phyloP scores from a whole-genome alignment of 1,140 invertebrate species.

The Carposina sasakii region DNA sequence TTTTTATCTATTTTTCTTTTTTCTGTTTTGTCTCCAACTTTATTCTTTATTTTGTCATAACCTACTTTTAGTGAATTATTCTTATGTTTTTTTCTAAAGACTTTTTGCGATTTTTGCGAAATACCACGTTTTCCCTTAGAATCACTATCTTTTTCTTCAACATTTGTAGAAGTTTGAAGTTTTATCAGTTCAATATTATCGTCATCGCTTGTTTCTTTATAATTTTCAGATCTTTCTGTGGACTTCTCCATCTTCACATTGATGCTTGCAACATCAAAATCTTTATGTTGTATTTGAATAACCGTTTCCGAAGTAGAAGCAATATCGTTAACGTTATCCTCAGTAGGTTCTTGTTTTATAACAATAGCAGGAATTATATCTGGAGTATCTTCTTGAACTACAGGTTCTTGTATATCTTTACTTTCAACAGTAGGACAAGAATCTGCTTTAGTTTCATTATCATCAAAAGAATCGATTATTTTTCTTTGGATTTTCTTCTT shows the following conservation, averaged over 20 bases:
- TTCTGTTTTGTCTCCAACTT: slow-evolving; percentile 39
- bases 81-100: slow-evolving; percentile 22
- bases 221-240: no score
- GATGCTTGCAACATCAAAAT: no score
- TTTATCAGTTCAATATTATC: slow-evolving; percentile 2
- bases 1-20: slow-evolving; percentile 35
- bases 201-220: background rate
- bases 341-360: slow-evolving; percentile 59
- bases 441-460: slow-evolving; percentile 37
- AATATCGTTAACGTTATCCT: slow-evolving; percentile 45
- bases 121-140: no score
- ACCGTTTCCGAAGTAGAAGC: no score
- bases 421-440: background rate
- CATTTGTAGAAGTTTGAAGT: slow-evolving; percentile 9
- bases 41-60: slow-evolving; percentile 29
- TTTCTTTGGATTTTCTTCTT: slow-evolving; percentile 74
- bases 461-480: slow-evolving; percentile 48
- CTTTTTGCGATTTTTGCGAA: no score
- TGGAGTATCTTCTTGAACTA: background rate
- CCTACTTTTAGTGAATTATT: slow-evolving; percentile 32
- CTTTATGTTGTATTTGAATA: no score
- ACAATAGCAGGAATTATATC: slow-evolving; percentile 20
- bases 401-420: background rate
- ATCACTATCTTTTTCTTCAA: slow-evolving; percentile 15
- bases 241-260: no score